These are phyloP conservation scores for Drosophila suboccidentalis DNA, from an alignment of 2,888 invertebrate genomes.

Conservation along the genomic window DNA sequence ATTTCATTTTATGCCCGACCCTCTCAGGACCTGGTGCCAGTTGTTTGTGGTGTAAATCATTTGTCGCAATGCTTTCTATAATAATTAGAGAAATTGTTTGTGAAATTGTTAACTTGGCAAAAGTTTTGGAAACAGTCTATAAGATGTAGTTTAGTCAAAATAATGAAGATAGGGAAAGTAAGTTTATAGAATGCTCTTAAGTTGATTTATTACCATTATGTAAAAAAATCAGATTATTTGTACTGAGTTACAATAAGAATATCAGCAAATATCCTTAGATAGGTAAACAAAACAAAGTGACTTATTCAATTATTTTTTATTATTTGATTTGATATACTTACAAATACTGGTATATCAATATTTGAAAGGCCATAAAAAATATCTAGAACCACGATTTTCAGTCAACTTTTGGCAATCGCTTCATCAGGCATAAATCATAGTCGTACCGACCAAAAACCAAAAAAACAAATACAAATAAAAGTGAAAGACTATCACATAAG, in stretches of 20 bases:
- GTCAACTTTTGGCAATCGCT: constrained; percentile 57
- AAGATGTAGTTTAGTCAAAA: neutral
- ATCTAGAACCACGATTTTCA: constrained; percentile 25
- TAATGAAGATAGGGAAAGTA: neutral
- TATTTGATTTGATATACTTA: constrained; percentile 27
- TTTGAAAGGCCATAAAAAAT: constrained; percentile 23
- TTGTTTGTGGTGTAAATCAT: constrained; percentile 66
- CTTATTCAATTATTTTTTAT: too few relatives aligned
- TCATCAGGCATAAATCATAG: constrained; percentile 59
- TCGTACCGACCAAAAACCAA: constrained; percentile 3
- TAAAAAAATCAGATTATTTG: neutral
- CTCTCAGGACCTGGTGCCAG: constrained; percentile 34
- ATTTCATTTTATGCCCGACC: constrained; percentile 62
- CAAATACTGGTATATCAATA: constrained; percentile 9
- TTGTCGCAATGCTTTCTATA: neutral
- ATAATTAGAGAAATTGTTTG: constrained; percentile 4
- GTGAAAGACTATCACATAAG: constrained; percentile 63
- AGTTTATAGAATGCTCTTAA: neutral
- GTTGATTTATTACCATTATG: neutral
- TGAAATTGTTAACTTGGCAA: neutral
- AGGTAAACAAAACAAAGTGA: neutral
- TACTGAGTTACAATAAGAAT: neutral
- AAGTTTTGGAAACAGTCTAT: neutral
- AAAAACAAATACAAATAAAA: neutral
- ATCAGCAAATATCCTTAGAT: neutral